Evolutionary conservation across 2,113 vertebrate species (phyloP).

Genomic region (Vireo altiloquus): DNA sequence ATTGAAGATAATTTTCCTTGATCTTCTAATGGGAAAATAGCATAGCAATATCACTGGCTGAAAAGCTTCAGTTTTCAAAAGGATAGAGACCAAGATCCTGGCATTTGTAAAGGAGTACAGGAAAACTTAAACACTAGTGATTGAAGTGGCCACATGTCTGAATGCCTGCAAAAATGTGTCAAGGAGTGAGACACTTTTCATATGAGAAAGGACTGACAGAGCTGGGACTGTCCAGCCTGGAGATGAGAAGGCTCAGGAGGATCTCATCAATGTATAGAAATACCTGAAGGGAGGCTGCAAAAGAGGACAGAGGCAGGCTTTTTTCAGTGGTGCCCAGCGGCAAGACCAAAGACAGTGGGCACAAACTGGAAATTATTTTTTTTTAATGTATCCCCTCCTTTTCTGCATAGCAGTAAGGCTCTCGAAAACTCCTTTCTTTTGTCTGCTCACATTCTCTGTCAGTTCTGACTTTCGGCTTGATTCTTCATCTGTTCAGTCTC

Average conservation of each 20-base stretch:
- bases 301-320: neutral
- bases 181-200: neutral
- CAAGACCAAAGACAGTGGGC: neutral
- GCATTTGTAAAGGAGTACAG: neutral
- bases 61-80: neutral
- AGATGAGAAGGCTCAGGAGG: neutral
- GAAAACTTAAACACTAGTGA: neutral
- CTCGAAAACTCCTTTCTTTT: neutral
- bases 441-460: neutral
- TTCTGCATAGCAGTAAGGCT: neutral
- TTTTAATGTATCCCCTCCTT: neutral
- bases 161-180: neutral
- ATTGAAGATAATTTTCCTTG: neutral
- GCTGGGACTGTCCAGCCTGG: neutral
- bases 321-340: neutral
- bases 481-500: neutral
- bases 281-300: neutral
- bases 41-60: neutral
- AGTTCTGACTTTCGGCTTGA: neutral
- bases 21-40: neutral
- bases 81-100: neutral
- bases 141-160: neutral
- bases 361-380: neutral
- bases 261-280: neutral
- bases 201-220: neutral